A percentile compares a stretch with the other conserved stretches of the same genome.
These are phyloP conservation scores for Corynorhinus townsendii DNA, from an alignment of 2,113 vertebrate species.

Conservation along the genomic window DNA sequence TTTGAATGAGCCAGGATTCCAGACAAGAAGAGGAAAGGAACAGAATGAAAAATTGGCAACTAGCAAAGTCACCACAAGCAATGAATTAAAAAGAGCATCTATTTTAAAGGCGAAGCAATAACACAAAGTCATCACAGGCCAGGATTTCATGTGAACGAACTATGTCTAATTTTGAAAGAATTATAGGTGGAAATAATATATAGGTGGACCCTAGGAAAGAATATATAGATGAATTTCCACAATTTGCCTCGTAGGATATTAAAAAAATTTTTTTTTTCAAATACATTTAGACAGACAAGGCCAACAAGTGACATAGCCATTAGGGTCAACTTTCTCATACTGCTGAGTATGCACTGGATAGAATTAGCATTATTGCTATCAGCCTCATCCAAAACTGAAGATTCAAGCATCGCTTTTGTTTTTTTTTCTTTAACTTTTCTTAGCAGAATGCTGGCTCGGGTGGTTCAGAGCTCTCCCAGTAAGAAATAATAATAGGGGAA, in stretches of 20 bases:
- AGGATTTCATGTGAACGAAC: background rate
- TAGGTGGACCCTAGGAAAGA: background rate
- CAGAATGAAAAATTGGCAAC: background rate
- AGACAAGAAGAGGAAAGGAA: background rate
- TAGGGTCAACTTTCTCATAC: background rate
- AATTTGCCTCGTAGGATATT: background rate
- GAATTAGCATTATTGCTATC: background rate
- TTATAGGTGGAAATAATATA: no score
- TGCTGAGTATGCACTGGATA: background rate
- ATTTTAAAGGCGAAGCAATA: background rate
- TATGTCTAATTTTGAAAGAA: background rate
- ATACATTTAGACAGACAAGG: background rate
- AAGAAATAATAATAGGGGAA: background rate
- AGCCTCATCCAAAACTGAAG: background rate
- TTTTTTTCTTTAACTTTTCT: background rate
- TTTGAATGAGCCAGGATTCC: constrained; percentile 16
- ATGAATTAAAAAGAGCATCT: background rate
- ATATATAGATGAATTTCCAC: background rate
- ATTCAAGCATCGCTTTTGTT: background rate
- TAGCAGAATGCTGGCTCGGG: background rate
- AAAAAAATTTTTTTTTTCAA: background rate
- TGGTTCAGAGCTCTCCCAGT: background rate
- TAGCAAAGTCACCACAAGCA: constrained; percentile 57
- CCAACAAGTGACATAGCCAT: background rate
- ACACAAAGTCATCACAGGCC: background rate